Conservation (phyloP, 1,140 invertebrate genomes). For the Potamilus streckersoni region DNA sequence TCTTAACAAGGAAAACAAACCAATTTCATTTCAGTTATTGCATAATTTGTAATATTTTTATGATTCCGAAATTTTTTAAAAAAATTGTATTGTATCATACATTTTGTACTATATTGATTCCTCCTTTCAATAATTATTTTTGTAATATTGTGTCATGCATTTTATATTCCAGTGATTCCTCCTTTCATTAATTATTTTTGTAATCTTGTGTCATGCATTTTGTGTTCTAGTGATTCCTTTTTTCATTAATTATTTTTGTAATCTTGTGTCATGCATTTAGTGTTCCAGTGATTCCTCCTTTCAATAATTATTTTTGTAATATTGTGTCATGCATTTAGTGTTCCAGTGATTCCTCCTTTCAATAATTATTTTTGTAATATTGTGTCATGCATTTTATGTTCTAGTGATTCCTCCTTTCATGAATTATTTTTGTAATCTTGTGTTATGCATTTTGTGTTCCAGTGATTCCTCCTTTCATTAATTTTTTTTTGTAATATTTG, state of each 20-base stretch:
- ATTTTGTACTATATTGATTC: background rate
- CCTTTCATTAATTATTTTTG: too few relatives aligned
- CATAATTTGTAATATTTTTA: background rate
- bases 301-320: conserved; percentile 26
- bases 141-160: background rate
- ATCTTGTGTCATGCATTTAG: background rate
- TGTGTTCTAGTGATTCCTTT: too few relatives aligned
- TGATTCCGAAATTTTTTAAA: background rate
- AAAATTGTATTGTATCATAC: conserved; percentile 1
- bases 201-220: too few relatives aligned
- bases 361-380: background rate
- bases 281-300: conserved; percentile 45
- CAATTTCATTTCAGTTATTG: background rate
- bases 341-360: conserved; percentile 52
- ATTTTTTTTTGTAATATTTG: too few relatives aligned
- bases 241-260: too few relatives aligned
- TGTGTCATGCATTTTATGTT: conserved; percentile 15
- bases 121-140: background rate
- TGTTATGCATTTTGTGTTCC: conserved; percentile 19
- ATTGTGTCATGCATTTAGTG: background rate
- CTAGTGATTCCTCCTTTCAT: conserved; percentile 57
- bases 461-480: conserved; percentile 57
- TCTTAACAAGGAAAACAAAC: background rate
- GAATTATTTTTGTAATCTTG: too few relatives aligned
- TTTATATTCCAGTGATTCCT: too few relatives aligned